Base-by-base conservation (phyloP, 2,888 invertebrate genomes). In the Agrochola macilenta region DNA sequence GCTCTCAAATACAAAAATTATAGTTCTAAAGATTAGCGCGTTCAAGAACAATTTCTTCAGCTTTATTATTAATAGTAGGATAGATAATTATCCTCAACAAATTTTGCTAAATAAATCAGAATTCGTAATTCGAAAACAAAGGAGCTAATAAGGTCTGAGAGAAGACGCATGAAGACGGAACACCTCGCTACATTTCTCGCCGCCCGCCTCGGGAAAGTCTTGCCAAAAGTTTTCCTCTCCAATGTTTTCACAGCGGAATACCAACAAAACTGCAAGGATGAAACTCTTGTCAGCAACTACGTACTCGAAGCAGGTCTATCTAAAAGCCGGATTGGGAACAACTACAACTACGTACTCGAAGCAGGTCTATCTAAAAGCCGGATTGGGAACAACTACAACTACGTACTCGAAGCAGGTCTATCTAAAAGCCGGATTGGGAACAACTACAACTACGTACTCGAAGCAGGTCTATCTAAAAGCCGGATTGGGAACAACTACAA, bases 391-490 rank as follows among this genome's bases (percentile, higher is more conserved):
- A 64, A 66, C 66, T 65, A 43, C 46, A 61, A 54, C 30, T 69
- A n/a, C n/a, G n/a, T 68, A 74, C 64, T 74, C 43, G 35, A 63
- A 69, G n/a, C 65, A 61, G 78, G 76, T 76, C 49, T 77, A 64
- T 69, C 68, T 83, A 58, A 77, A 74, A 85, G 66, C 73, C 54
- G 70, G 70, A 81, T 81, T 71, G 60, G 61, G 30, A 61, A 39
- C 26, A 64, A 66, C 66, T 65, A 43, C 46, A 61, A 54, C 30
- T 69, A n/a, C n/a, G n/a, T 68, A 74, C 64, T 74, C 43, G 35
- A 63, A 69, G n/a, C 65, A 61, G 78, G 76, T 76, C 49, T 77
- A 64, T 69, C 68, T 83, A 58, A 77, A 74, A 85, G 66, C 73
- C 54, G 70, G 70, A 81, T 81, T 71, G 60, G 61, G 30, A 61